Percentiles rank a stretch among this genome's conserved stretches.
Conservation (phyloP, 2,113 vertebrate genomes). For the Nettapus auritus region DNA sequence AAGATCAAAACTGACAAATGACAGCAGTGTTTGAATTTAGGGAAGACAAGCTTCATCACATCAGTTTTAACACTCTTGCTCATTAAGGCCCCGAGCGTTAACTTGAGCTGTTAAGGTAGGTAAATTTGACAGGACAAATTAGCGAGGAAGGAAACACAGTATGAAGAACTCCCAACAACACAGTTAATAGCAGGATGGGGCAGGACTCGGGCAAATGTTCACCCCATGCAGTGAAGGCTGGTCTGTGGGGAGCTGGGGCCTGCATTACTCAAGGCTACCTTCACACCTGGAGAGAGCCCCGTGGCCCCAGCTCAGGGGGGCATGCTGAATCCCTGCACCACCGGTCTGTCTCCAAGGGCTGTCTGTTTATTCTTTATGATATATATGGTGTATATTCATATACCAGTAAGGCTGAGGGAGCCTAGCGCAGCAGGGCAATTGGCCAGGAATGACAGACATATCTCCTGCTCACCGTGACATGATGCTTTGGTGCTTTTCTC, state of each 20-base stretch:
- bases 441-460: not conserved
- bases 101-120: not conserved
- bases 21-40: not conserved
- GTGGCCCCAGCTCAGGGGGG: rapidly evolving
- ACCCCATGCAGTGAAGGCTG: not conserved
- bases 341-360: not conserved
- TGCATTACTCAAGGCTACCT: not conserved
- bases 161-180: not conserved
- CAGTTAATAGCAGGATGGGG: not conserved
- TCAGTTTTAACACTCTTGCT: not conserved
- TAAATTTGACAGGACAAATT: not conserved
- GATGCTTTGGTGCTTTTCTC: not conserved
- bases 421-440: not conserved
- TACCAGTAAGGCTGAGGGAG: not conserved
- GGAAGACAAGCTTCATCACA: not conserved
- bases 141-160: not conserved
- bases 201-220: not conserved
- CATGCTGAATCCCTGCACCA: not conserved
- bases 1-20: not conserved
- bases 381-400: too few species aligned
- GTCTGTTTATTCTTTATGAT: too few species aligned
- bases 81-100: not conserved
- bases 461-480: not conserved
- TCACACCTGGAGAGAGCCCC: not conserved
- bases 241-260: not conserved